A percentile compares a stretch with the other conserved stretches of the same genome.
Evolutionary conservation across 2,888 invertebrate species (phyloP).

Genomic region (Hybos culiciformis): DNA sequence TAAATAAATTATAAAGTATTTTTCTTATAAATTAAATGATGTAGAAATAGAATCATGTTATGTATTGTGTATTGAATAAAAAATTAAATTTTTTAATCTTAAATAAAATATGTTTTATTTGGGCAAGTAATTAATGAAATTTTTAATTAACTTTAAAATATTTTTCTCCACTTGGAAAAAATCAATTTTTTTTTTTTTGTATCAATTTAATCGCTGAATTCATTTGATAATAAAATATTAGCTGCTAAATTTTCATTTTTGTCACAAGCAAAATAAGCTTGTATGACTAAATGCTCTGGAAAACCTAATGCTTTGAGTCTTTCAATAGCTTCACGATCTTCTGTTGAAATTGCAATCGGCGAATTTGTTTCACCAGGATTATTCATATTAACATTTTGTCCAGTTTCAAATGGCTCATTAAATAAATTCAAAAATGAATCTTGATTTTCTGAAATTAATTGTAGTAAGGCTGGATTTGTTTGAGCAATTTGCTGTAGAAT

Average conservation of each 20-base stretch:
- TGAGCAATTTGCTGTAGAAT: conserved; percentile 89
- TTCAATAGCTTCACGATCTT: conserved; percentile 94
- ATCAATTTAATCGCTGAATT: conserved; percentile 67
- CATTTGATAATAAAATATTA: conserved; percentile 79
- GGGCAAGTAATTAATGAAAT: too few relatives aligned
- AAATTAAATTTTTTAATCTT: too few relatives aligned
- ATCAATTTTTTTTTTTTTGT: too few relatives aligned
- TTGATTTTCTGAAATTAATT: conserved; percentile 84
- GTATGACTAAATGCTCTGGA: conserved; percentile 89
- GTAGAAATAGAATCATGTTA: too few relatives aligned
- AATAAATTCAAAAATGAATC: conserved; percentile 93
- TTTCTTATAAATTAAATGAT: too few relatives aligned
- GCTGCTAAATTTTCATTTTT: conserved; percentile 84
- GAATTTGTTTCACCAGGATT: conserved; percentile 9
- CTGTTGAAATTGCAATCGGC: conserved; percentile 71
- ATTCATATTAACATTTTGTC: conserved; percentile 15
- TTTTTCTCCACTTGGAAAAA: too few relatives aligned
- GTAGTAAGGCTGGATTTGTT: conserved; percentile 86
- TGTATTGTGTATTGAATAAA: too few relatives aligned
- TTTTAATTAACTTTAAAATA: too few relatives aligned
- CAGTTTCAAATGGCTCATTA: conserved; percentile 60
- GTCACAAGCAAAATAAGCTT: conserved; percentile 99
- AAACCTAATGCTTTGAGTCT: conserved; percentile 94
- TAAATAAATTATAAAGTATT: too few relatives aligned
- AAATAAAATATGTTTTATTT: too few relatives aligned